These are phyloP conservation scores for Drosophila vallismaia DNA, from an alignment of 2,888 invertebrate genomes.

Conservation along the genomic window DNA sequence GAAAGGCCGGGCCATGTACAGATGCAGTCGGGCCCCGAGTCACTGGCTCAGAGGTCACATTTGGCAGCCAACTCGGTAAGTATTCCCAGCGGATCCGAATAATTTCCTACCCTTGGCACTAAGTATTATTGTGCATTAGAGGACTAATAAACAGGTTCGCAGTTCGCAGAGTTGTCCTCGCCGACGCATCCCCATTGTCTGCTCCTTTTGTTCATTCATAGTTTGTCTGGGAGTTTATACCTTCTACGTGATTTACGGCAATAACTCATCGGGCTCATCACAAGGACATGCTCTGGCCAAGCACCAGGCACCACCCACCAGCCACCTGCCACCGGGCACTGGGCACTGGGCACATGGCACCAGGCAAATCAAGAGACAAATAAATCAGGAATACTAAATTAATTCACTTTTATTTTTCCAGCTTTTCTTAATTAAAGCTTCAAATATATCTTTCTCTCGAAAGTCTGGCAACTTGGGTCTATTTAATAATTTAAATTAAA, in stretches of 20 bases:
- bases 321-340: background rate
- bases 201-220: slow-evolving; percentile 52
- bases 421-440: slow-evolving; percentile 65
- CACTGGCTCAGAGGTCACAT: slow-evolving; percentile 77
- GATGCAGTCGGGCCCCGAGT: slow-evolving; percentile 10
- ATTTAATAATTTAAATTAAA: background rate
- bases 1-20: background rate
- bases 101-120: slow-evolving; percentile 80
- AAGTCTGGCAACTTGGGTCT: background rate
- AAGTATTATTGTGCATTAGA: slow-evolving; percentile 82
- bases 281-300: background rate
- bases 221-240: slow-evolving; percentile 74
- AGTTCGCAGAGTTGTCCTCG: slow-evolving; percentile 39
- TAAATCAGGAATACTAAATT: slow-evolving; percentile 77
- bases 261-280: slow-evolving; percentile 74
- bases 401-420: slow-evolving; percentile 56
- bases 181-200: slow-evolving; percentile 6
- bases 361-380: slow-evolving; percentile 72
- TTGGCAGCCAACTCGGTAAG: slow-evolving; percentile 74
- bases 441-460: background rate
- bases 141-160: slow-evolving; percentile 83
- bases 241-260: slow-evolving; percentile 82
- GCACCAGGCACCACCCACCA: background rate
- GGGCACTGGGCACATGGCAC: background rate
- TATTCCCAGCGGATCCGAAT: slow-evolving; percentile 80